These are phyloP conservation scores for Mesoclemmys tuberculata DNA, from an alignment of 2,113 vertebrate genomes.

Conservation along the genomic window DNA sequence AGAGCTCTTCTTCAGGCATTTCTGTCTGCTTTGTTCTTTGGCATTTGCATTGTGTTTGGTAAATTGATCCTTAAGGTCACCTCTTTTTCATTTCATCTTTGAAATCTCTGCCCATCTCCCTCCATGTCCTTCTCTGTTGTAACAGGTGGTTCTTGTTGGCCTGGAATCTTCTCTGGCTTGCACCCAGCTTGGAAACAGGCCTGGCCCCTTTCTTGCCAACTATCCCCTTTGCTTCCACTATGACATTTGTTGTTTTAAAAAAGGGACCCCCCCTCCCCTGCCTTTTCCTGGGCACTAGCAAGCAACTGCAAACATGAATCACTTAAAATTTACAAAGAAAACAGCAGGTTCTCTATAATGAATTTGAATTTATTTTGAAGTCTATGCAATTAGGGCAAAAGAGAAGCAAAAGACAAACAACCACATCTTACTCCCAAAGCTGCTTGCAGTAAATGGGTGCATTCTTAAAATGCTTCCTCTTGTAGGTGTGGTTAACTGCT, in stretches of 20 bases:
- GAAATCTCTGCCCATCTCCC: slow-evolving; percentile 30
- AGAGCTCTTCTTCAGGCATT: background rate
- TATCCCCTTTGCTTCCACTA: slow-evolving; percentile 44
- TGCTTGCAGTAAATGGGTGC: slow-evolving; percentile 29
- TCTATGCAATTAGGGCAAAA: background rate
- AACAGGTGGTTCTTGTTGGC: slow-evolving; percentile 81
- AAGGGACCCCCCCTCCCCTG: background rate
- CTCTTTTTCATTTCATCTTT: slow-evolving; percentile 32
- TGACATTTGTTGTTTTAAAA: slow-evolving; percentile 79
- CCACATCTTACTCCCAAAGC: background rate
- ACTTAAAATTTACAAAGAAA: background rate
- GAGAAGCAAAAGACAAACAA: background rate
- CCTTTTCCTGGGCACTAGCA: background rate
- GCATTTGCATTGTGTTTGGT: background rate
- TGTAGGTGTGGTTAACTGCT: slow-evolving; percentile 64
- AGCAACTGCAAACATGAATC: background rate
- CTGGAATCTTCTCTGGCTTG: slow-evolving; percentile 78
- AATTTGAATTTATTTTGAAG: background rate
- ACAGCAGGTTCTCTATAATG: background rate
- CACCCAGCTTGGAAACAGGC: slow-evolving; percentile 75
- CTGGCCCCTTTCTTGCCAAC: slow-evolving; percentile 71
- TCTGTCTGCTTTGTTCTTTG: background rate
- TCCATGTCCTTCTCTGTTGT: slow-evolving; percentile 34
- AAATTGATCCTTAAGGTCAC: background rate
- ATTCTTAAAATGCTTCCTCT: slow-evolving; percentile 66